Base-by-base conservation (phyloP, 2,888 invertebrate genomes). In the Colostygia pectinataria region DNA sequence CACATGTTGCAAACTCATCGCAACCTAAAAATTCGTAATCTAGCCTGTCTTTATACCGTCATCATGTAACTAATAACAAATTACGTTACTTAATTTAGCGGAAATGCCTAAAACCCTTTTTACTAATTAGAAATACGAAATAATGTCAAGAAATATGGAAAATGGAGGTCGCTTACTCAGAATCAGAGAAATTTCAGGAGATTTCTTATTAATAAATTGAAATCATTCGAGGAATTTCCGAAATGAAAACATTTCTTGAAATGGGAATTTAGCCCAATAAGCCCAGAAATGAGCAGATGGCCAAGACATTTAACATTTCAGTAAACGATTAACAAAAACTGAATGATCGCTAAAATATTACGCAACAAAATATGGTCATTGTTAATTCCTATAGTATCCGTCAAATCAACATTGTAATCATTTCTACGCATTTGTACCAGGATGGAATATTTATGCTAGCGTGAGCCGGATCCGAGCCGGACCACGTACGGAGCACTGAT, bases 31-130 rank as follows among this genome's bases (percentile, higher is more conserved):
- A n/a, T n/a, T n/a, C n/a, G n/a, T n/a, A n/a, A n/a, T n/a, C n/a
- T n/a, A n/a, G n/a, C n/a, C n/a, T n/a, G n/a, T n/a, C n/a, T n/a
- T n/a, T n/a, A n/a, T n/a, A n/a, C n/a, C n/a, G n/a, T n/a, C n/a
- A n/a, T n/a, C n/a, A 39, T 23, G 18, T 40, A 27, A 33, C 33
- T 54, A 27, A 46, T 54, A 31, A 53, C 14, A 53, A 52, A 51
- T 45, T 29, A 47, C 28, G 43, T 32, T 13, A 51, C 31, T 48
- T 41, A 47, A 47, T 43, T 36, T 27, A 36, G 25, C 20, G 29
- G 40, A 48, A 51, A 31, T 14, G 33, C 18, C 38, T 32, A 24
- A 40, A 43, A 39, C 8, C 32, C 32, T 43, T 29, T 43, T 7
- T 24, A 41, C 36, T 49, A 39, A 28, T 49, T 37, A 41, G 37